Conservation (phyloP, 2,113 vertebrate species). For the Sitta europaea region DNA sequence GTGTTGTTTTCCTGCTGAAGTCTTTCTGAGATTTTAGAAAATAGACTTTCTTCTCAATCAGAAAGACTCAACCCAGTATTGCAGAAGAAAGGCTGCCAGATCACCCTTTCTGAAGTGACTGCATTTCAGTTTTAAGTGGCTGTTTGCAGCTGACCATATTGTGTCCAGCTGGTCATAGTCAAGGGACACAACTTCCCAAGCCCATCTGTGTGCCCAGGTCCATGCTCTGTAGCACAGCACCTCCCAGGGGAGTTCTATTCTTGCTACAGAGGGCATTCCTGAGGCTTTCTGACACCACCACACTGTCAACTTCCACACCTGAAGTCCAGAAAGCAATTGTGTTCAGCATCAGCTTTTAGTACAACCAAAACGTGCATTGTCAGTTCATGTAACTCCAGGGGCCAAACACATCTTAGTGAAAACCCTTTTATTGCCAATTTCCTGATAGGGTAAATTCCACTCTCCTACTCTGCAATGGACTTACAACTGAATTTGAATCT, state of each 20-base stretch:
- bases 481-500: not conserved
- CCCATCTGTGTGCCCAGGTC: not conserved
- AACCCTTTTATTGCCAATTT: conserved; percentile 13
- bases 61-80: conserved; percentile 8
- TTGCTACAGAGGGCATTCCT: not conserved
- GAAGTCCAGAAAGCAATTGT: not conserved
- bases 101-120: conserved; percentile 27
- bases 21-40: not conserved
- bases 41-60: not conserved
- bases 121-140: conserved; percentile 33
- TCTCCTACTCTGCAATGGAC: not conserved
- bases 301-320: not conserved
- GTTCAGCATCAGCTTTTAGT: not conserved
- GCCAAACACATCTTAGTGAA: not conserved
- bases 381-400: not conserved
- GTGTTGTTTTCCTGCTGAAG: not conserved
- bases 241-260: not conserved
- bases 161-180: conserved; percentile 21
- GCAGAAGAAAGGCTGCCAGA: conserved; percentile 24
- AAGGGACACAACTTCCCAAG: conserved; percentile 37
- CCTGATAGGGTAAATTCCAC: not conserved
- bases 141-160: conserved; percentile 35
- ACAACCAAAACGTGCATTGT: not conserved
- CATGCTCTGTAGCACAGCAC: not conserved
- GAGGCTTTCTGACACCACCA: not conserved